Evolutionary conservation across 2,888 invertebrate species (phyloP), one percentile per base, ranked within the genome.

Genomic region (Drosophila prostipennis): DNA sequence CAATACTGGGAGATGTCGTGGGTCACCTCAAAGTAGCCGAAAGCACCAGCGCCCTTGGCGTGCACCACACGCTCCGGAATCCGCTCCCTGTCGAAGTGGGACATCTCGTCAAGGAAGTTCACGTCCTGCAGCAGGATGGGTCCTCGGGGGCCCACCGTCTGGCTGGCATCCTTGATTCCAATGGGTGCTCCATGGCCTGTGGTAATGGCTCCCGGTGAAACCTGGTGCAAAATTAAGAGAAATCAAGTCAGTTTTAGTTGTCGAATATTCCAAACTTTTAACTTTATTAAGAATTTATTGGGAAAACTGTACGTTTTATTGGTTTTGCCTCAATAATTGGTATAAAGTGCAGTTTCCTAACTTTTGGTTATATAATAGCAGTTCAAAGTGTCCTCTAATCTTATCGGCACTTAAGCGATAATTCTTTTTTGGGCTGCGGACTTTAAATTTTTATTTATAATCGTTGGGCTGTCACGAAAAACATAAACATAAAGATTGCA

Each of bases 41-140:
- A 97, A 1, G 96, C 97, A 54, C 97, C 98, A 52, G 96, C 97
- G 76, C 98, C 99, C 92, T 99, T 99, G 1, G 99, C 98, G 91
- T 98, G 98, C 0, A 89, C 98, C 3, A 98, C 98, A 85, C 98
- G 94, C 91, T 99, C 98, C 0, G 99, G 98, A 83, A 99, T 98
- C 67, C 98, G 94, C 91, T 99, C 99, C 39, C 98, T 94, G 91
- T 96, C 95, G 91, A 98, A 98, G 81, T 98, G 95, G 0, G 96
- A 94, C 75, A 97, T 94, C 91, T 96, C 96, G 90, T 97, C 97
- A 11, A 97, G 88, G 84, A 95, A 95, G 77, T 95, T 95, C 57
- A 94, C 94, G 93, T 99, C 99, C 92, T 98, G 97, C 34, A 98
- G 91, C 1, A 99, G 94, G 48, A 96, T 92, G 0, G 98, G 99